phyloP scores from a whole-genome alignment of 1,140 invertebrate genomes.

The Caenorhabditis brenneri region DNA sequence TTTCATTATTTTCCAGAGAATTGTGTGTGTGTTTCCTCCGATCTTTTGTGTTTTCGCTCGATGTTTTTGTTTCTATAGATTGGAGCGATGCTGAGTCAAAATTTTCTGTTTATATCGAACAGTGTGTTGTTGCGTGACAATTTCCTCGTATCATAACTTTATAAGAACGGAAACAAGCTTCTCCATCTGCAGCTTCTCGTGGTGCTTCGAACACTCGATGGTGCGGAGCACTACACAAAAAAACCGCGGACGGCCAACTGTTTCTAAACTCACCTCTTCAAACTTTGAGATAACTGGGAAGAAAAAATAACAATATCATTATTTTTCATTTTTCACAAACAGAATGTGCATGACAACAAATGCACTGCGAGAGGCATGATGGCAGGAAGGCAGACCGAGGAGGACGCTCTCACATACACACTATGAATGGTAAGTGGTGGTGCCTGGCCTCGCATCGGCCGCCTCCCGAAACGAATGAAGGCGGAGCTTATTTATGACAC shows the following conservation, averaged over 20 bases:
- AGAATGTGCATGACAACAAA: slow-evolving; percentile 6
- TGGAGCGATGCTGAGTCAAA: too few species aligned
- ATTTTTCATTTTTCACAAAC: background rate
- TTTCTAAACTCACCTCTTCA: background rate
- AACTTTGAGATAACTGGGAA: background rate
- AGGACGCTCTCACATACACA: slow-evolving; percentile 22
- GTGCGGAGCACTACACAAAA: slow-evolving; percentile 6
- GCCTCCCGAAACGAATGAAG: slow-evolving; percentile 26
- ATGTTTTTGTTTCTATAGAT: too few species aligned
- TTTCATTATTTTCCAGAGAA: too few species aligned
- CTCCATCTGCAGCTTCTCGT: slow-evolving; percentile 40
- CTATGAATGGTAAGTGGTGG: slow-evolving; percentile 42
- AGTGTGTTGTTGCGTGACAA: too few species aligned
- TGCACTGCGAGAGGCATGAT: background rate
- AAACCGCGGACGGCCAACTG: background rate
- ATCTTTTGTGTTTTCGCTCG: too few species aligned
- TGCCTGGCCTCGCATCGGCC: slow-evolving; percentile 38
- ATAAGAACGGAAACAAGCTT: background rate
- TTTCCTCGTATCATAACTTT: too few species aligned
- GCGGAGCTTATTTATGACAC: slow-evolving; percentile 38
- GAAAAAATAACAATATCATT: background rate
- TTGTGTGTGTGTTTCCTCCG: too few species aligned
- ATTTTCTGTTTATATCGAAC: too few species aligned
- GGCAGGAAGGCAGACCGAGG: slow-evolving; percentile 2
- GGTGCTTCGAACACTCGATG: slow-evolving; percentile 3